Conservation (phyloP, 1,140 invertebrate species). For the Euglossa dilemma region DNA sequence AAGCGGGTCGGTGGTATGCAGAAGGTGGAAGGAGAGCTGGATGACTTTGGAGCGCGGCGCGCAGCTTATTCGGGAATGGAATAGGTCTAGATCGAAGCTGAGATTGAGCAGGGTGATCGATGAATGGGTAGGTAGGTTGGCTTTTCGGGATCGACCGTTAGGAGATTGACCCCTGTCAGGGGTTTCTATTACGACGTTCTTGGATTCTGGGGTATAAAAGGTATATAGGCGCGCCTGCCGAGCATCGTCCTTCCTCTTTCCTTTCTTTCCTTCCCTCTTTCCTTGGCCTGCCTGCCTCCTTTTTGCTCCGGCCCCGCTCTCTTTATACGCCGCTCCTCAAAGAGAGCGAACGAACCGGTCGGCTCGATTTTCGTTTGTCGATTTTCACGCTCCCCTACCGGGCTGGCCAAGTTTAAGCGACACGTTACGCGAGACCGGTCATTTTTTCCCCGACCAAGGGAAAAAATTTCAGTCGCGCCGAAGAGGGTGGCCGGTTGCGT, state of each 20-base stretch:
- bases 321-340: background rate
- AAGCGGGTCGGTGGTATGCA: constrained; percentile 45
- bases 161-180: constrained; percentile 74
- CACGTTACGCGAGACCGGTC: background rate
- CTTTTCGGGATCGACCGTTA: constrained; percentile 67
- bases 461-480: background rate
- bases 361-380: constrained; percentile 44
- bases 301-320: background rate
- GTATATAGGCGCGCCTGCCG: constrained; percentile 24
- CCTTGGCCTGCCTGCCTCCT: background rate
- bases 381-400: constrained; percentile 41
- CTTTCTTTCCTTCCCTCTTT: background rate
- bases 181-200: constrained; percentile 72
- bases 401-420: background rate
- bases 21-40: constrained; percentile 40
- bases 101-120: constrained; percentile 67
- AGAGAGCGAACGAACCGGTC: background rate
- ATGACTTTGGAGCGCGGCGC: constrained; percentile 53
- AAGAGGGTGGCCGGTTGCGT: too few species aligned
- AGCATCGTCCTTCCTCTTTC: constrained; percentile 6
- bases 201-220: constrained; percentile 51
- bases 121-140: constrained; percentile 63
- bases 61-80: constrained; percentile 63
- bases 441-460: background rate
- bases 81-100: constrained; percentile 59